Conservation (phyloP, 2,888 invertebrate genomes). For the Clivina fossor region DNA sequence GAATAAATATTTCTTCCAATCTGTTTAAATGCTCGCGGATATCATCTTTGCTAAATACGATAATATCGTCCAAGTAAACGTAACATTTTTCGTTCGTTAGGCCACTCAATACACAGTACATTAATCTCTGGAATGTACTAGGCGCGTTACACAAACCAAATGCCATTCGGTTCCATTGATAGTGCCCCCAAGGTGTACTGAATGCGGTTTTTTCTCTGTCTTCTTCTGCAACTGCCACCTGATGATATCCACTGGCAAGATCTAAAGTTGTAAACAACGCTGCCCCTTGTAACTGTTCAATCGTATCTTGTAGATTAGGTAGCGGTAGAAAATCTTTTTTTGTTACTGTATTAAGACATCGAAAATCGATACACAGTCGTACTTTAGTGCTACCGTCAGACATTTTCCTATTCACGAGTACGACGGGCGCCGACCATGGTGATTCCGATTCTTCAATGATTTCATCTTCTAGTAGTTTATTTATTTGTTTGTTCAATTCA, state of each 20-base stretch:
- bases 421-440: conserved; percentile 46
- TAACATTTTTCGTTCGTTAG: conserved; percentile 36
- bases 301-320: conserved; percentile 42
- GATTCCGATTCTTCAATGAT: conserved; percentile 40
- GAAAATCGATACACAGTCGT: conserved; percentile 39
- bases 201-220: conserved; percentile 40
- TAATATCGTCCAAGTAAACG: conserved; percentile 37
- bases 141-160: conserved; percentile 45
- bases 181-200: conserved; percentile 38
- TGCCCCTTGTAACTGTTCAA: conserved; percentile 41
- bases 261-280: conserved; percentile 42
- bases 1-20: conserved; percentile 11
- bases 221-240: conserved; percentile 38
- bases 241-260: conserved; percentile 42
- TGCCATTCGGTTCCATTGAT: conserved; percentile 39
- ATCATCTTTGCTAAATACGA: conserved; percentile 28
- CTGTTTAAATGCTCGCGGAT: conserved; percentile 18
- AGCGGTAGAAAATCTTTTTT: conserved; percentile 35
- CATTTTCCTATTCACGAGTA: conserved; percentile 45
- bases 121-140: conserved; percentile 44
- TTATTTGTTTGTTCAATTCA: conserved; percentile 29
- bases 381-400: conserved; percentile 31
- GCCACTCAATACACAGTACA: conserved; percentile 42
- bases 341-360: conserved; percentile 35
- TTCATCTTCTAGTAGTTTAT: conserved; percentile 38